Base-by-base conservation (phyloP, 2,113 vertebrate species). In the Colistium nudipinnis region DNA sequence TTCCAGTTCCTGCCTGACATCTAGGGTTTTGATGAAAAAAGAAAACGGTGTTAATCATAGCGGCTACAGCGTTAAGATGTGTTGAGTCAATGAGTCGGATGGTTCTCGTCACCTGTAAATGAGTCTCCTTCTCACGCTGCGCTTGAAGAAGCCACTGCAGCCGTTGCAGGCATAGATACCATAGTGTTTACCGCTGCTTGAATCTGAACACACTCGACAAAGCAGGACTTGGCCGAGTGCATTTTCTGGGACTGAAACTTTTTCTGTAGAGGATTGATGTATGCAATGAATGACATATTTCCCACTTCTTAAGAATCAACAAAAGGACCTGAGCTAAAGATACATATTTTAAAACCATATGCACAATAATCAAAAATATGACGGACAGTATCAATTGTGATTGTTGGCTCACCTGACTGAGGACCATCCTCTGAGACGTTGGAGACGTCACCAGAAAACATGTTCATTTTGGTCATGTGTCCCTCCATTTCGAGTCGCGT, bases 141-240 rank as follows among this genome's bases (percentile, higher is more conserved):
- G 93, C 80, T 98, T 98, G 93, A 98, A 98, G 93, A 98, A 98
- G 57, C 96, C 97, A 0, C 96, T 98, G 92, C 96, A 98, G 82
- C 97, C 97, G 0, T 98, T 98, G 86, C 97, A 98, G 85, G 97
- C 95, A 0, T 96, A 95, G 82, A 98, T 96, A 41, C 97, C 96
- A 0, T 98, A 98, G 83, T 98, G 96, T 85, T 97, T 98, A 45
- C 97, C 97, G 0, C 96, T 98, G 94, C 96, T 98, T 65, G 93
- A 96, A 88, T 98, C 97, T 1, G 94, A 95, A 0, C 96, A 98
- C 65, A 98, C 97, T 43, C 93, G 94, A 85, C 97, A 97, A 52
- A 95, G 91, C 27, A 96, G 89, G 8, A 90, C 89, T 0, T 93
- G 89, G 62, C 89, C 93, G 20, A 85, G 57, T 0, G 85, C 89